Base-by-base conservation (phyloP, 2,797 vertebrate genomes). In the Taeniopygia guttata region DNA sequence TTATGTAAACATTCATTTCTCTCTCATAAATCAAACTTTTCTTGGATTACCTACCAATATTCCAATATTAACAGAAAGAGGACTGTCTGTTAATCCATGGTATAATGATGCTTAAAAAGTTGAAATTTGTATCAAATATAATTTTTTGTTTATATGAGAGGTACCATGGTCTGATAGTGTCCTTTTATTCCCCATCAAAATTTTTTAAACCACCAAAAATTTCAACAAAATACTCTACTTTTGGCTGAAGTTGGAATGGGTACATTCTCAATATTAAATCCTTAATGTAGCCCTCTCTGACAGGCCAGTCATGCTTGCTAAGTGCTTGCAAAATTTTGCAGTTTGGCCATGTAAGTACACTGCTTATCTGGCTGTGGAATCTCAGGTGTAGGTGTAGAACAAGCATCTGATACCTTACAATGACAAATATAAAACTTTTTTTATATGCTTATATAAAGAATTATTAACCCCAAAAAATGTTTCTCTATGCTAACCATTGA, bases 391-490 rank as follows among this genome's bases (percentile, higher is more conserved):
- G 10, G 13, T 64, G 38, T 36, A 56, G 10, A 75, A 18, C 14
- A 70, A 56, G 26, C 21, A 38, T 29, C 18, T 36, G 46, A 75
- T 46, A 10, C 2, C 5, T 48, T 74, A 11, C 7, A 78, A 18
- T 30, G 19, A 64, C 8, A 75, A 58, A 46, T 54, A 43, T 7
- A 30, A 62, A 64, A 32, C 11, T 22, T 25, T 87, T 78, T 51
- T 64, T 66, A 27, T 29, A 25, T 27, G 22, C 21, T 56, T 25
- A 55, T 68, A 20, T 43, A 43, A 77, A 54, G 27, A 85, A 58
- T 83, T 6, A 58, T 20, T 5, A 82, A 13, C 8, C 8, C 7
- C 2, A 0, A 2, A 13, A 75, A 25, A 30, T 0, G 2, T 49
- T 90, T 80, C 10, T 0, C 15, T 81, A 7, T 1, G 1, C 6